These are phyloP conservation scores for Drosophila quadrilineata DNA, from an alignment of 1,140 invertebrate genomes.

Conservation along the genomic window DNA sequence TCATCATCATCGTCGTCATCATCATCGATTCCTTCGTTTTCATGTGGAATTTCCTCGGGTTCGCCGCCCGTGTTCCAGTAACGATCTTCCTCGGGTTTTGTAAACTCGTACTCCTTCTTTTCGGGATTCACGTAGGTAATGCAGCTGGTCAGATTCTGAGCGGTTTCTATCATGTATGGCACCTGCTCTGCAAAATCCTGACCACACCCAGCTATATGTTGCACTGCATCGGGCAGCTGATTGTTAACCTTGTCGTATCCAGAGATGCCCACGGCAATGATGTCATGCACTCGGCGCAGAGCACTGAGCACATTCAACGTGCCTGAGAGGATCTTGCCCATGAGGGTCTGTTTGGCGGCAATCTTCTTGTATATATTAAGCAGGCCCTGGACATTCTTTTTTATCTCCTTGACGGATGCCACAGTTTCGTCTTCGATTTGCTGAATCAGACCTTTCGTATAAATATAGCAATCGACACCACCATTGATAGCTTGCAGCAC, in stretches of 20 bases:
- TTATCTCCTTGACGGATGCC: conserved; percentile 55
- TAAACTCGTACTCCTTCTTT: conserved; percentile 55
- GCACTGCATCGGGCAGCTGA: conserved; percentile 47
- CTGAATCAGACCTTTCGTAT: conserved; percentile 48
- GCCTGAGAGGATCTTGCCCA: conserved; percentile 64
- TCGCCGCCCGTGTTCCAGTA: conserved; percentile 59
- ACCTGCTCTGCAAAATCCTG: conserved; percentile 46
- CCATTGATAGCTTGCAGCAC: conserved; percentile 58
- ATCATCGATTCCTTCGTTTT: conserved; percentile 40
- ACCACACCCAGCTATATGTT: conserved; percentile 39
- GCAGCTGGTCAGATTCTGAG: conserved; percentile 61
- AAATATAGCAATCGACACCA: conserved; percentile 65
- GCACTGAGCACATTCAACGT: conserved; percentile 58
- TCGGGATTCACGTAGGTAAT: conserved; percentile 51
- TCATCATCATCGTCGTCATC: conserved; percentile 19
- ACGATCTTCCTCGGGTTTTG: conserved; percentile 59
- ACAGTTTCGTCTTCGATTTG: conserved; percentile 62
- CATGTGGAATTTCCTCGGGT: conserved; percentile 49
- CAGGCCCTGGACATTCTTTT: conserved; percentile 43
- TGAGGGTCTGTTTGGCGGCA: conserved; percentile 47
- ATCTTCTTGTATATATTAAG: conserved; percentile 70
- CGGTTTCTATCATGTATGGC: conserved; percentile 61
- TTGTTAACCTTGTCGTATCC: conserved; percentile 53
- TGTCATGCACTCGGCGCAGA: conserved; percentile 54
- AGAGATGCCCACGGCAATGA: conserved; percentile 58